These are phyloP conservation scores for Calephelis virginiensis DNA, from an alignment of 1,140 invertebrate species.

Conservation along the genomic window DNA sequence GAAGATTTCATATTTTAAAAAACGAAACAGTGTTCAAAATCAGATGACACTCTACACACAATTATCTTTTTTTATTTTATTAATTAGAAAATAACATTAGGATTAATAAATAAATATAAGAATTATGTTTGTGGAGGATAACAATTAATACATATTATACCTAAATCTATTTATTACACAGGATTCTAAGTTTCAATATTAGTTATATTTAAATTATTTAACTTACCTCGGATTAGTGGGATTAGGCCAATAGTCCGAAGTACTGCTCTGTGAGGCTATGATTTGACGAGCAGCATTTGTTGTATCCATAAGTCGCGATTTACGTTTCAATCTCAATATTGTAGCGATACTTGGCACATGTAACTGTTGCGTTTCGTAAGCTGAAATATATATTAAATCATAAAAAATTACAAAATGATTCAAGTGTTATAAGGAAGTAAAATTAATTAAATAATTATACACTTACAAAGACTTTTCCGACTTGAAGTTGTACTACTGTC, in stretches of 20 bases:
- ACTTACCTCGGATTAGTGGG: conserved; percentile 36
- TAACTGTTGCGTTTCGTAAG: conserved; percentile 54
- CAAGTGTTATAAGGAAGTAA: too few relatives aligned
- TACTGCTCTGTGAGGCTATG: conserved; percentile 76
- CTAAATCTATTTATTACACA: too few relatives aligned
- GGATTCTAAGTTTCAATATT: too few relatives aligned
- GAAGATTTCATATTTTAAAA: too few relatives aligned
- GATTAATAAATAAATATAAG: too few relatives aligned
- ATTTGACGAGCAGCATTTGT: conserved; percentile 82
- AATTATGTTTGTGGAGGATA: too few relatives aligned
- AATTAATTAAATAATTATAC: background rate
- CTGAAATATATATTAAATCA: conserved; percentile 37
- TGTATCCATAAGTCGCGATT: conserved; percentile 80
- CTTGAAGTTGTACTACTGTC: conserved; percentile 17
- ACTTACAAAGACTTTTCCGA: conserved; percentile 33
- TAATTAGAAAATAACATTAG: too few relatives aligned
- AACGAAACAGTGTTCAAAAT: too few relatives aligned
- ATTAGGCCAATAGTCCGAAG: conserved; percentile 43
- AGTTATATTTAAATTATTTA: conserved; percentile 26
- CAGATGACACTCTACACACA: too few relatives aligned
- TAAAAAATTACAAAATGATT: background rate
- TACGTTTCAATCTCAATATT: conserved; percentile 80
- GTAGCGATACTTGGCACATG: conserved; percentile 50
- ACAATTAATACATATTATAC: too few relatives aligned
- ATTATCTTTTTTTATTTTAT: too few relatives aligned